phyloP scores from a whole-genome alignment of 2,888 invertebrate species.

The Agrypnus murinus region DNA sequence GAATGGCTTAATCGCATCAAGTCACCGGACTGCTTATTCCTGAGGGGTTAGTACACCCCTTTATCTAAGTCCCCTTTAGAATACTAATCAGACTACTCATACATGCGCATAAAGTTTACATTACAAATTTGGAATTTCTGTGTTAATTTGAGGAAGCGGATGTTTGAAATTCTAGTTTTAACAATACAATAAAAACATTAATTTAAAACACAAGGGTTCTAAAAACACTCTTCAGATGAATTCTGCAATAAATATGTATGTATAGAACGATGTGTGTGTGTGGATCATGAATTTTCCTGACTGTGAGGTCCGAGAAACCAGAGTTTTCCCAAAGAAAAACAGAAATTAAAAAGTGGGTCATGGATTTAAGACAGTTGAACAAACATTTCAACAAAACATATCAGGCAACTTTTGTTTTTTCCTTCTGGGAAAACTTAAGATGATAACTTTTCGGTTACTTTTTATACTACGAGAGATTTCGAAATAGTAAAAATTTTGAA shows the following conservation, averaged over 20 bases:
- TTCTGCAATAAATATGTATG: too few species aligned
- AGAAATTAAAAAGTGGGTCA: slow-evolving; percentile 1
- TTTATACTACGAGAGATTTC: too few species aligned
- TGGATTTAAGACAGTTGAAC: background rate
- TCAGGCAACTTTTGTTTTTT: too few species aligned
- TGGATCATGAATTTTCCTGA: background rate
- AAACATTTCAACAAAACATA: background rate
- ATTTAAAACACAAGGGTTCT: background rate
- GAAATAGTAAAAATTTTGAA: too few species aligned
- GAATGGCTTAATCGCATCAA: slow-evolving; percentile 43
- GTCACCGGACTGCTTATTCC: slow-evolving; percentile 42
- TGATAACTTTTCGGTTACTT: too few species aligned
- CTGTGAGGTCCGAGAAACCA: background rate
- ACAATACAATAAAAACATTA: slow-evolving; percentile 19
- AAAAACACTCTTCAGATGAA: too few species aligned
- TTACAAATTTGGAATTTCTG: slow-evolving; percentile 46
- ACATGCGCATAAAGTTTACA: slow-evolving; percentile 47
- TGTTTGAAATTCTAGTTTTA: slow-evolving; percentile 36
- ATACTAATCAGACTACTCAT: slow-evolving; percentile 49
- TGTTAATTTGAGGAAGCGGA: slow-evolving; percentile 28
- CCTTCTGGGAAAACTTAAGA: too few species aligned
- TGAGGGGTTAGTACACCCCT: slow-evolving; percentile 42
- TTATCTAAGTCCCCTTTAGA: slow-evolving; percentile 46
- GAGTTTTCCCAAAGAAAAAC: too few species aligned
- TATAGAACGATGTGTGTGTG: background rate